A percentile compares a stretch with the other conserved stretches of the same genome.
Evolutionary conservation across 2,888 invertebrate species (phyloP).

Genomic region (Dascillus cervinus): DNA sequence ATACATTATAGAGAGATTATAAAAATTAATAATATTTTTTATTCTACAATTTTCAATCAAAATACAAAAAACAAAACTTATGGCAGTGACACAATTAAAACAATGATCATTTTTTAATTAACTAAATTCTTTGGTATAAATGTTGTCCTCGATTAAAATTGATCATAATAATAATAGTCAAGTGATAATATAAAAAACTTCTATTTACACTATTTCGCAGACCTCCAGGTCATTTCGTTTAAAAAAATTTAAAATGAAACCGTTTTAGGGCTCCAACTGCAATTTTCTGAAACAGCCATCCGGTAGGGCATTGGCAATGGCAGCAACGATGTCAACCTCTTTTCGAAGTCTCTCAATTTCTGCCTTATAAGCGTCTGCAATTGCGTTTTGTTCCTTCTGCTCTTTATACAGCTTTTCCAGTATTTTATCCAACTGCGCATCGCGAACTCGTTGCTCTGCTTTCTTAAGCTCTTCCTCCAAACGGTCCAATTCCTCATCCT

Average conservation of each 20-base stretch:
- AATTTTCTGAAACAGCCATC: slow-evolving; percentile 69
- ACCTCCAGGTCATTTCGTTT: too few species aligned
- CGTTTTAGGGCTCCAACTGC: slow-evolving; percentile 59
- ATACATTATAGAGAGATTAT: too few species aligned
- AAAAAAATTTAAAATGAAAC: background rate
- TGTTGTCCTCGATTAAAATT: too few species aligned
- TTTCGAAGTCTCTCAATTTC: slow-evolving; percentile 60
- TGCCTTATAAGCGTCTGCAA: slow-evolving; percentile 73
- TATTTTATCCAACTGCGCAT: slow-evolving; percentile 68
- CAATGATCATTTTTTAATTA: too few species aligned
- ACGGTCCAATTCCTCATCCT: slow-evolving; percentile 56
- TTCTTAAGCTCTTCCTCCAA: slow-evolving; percentile 55
- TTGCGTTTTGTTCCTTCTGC: slow-evolving; percentile 45
- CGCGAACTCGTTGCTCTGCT: slow-evolving; percentile 63
- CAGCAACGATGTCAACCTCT: slow-evolving; percentile 77
- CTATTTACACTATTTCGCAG: too few species aligned
- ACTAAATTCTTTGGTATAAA: too few species aligned
- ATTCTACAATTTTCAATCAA: too few species aligned
- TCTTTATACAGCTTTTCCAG: slow-evolving; percentile 67
- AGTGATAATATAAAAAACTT: too few species aligned
- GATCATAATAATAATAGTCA: too few species aligned
- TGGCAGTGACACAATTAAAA: too few species aligned
- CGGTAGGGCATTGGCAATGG: slow-evolving; percentile 74
- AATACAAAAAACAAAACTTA: too few species aligned
- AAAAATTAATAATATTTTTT: too few species aligned